Evolutionary conservation across 2,797 vertebrate genomes (phyloP), one percentile per base, ranked within the genome.

Genomic region (Anableps anableps): DNA sequence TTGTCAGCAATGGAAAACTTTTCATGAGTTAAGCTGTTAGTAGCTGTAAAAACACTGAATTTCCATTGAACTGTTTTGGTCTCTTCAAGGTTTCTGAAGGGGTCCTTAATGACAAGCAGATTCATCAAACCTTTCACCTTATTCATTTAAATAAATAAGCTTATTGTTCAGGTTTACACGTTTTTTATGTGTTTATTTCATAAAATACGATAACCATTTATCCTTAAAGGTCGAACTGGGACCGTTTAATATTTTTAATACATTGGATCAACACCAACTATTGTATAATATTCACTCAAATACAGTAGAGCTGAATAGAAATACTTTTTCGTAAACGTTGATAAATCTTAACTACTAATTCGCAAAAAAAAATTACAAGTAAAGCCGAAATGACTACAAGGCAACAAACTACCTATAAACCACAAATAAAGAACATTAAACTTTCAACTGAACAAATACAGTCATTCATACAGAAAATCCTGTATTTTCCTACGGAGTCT

Each of bases 391-490:
- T 62, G 43, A 21, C 4, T 14, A 29, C 0, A 9, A 43, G 10
- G 36, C 19, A 29, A 10, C n/a, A 19, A 2, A 9, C 51, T 29
- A 29, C 8, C 3, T 21, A 9, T 23, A 10, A 51, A 68, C 5
- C 9, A 26, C n/a, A 21, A 23, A 51, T 1, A 0, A 51, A 23
- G 2, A 1, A 58, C 4, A 1, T 36, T 31, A n/a, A 36, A 17
- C 0, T 19, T 13, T 13, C 0, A 26, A 5, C 31, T 2, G 31
- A 19, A n/a, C 11, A 19, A 7, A 51, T 11, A 34, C 3, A 58
- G 23, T 31, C 1, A 14, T 34, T 10, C 13, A 9, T 8, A 16
- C 2, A 19, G n/a, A 55, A 47, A 31, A 0, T 3, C 4, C 2
- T 9, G 2, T 17, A 23, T 68, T 74, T 60, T 21, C 7, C 19